Evolutionary conservation across 1,140 invertebrate species (phyloP).

Genomic region (Drosophila leontia): DNA sequence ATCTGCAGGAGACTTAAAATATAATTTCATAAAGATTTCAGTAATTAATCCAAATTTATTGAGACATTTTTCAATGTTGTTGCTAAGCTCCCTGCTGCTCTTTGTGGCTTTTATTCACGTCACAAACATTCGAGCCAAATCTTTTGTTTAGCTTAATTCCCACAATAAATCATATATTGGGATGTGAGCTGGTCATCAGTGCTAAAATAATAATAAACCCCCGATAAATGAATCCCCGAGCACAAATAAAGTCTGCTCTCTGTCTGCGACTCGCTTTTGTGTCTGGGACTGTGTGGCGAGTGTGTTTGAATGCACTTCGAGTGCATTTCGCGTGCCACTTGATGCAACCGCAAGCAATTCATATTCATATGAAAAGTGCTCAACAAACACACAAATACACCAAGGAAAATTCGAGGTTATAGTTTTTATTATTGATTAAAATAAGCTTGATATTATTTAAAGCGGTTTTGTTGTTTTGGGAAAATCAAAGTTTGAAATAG

Average conservation of each 20-base stretch:
- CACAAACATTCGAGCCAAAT: neutral
- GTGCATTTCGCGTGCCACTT: constrained; percentile 67
- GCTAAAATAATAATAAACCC: constrained; percentile 43
- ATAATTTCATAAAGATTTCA: neutral
- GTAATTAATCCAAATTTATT: neutral
- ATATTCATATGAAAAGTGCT: constrained; percentile 80
- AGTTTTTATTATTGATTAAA: neutral
- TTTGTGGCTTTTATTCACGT: neutral
- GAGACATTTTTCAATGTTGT: neutral
- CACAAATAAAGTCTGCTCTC: constrained; percentile 30
- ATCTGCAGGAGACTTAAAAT: neutral
- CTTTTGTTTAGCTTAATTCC: constrained; percentile 4
- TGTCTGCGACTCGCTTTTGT: constrained; percentile 32
- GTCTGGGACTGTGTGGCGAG: constrained; percentile 13
- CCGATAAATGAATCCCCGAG: constrained; percentile 1
- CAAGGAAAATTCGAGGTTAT: neutral
- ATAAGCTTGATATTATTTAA: neutral
- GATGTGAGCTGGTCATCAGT: constrained; percentile 2
- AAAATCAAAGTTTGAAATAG: neutral
- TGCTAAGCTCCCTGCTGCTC: neutral
- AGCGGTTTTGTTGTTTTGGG: fast-evolving
- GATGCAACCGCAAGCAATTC: constrained; percentile 77
- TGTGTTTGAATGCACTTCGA: constrained; percentile 46
- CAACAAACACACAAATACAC: constrained; percentile 56
- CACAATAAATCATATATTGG: constrained; percentile 7